These are phyloP conservation scores for Yponomeuta sedellus DNA, from an alignment of 2,888 invertebrate genomes.

Conservation along the genomic window DNA sequence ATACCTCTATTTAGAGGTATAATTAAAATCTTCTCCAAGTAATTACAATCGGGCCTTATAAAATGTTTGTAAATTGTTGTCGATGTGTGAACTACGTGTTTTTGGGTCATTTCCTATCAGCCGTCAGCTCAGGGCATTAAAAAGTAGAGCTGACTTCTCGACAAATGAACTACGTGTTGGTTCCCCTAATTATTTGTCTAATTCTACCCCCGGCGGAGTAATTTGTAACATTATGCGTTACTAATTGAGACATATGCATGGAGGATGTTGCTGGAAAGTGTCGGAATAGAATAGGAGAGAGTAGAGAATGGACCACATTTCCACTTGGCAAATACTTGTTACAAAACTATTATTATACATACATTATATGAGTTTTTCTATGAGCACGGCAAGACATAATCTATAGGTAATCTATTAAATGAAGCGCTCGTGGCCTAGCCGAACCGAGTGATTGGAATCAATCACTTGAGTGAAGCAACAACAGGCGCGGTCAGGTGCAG, in stretches of 20 bases:
- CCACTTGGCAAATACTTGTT: no score
- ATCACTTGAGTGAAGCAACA: no score
- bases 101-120: background rate
- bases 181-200: conserved; percentile 21
- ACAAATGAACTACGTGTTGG: conserved; percentile 15
- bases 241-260: conserved; percentile 64
- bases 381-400: no score
- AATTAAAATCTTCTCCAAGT: background rate
- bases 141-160: background rate
- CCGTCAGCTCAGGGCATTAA: background rate
- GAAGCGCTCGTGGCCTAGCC: no score
- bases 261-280: conserved; percentile 27
- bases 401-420: no score
- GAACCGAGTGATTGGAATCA: no score
- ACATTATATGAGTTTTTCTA: no score
- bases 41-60: background rate
- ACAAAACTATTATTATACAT: no score
- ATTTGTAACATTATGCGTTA: conserved; percentile 42
- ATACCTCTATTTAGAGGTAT: background rate
- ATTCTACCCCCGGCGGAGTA: conserved; percentile 34
- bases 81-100: background rate
- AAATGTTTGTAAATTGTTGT: background rate
- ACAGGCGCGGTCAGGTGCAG: no score
- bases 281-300: conserved; percentile 31
- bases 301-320: background rate